Evolutionary conservation across 2,113 vertebrate genomes (phyloP).

Genomic region (Otocyon megalotis): DNA sequence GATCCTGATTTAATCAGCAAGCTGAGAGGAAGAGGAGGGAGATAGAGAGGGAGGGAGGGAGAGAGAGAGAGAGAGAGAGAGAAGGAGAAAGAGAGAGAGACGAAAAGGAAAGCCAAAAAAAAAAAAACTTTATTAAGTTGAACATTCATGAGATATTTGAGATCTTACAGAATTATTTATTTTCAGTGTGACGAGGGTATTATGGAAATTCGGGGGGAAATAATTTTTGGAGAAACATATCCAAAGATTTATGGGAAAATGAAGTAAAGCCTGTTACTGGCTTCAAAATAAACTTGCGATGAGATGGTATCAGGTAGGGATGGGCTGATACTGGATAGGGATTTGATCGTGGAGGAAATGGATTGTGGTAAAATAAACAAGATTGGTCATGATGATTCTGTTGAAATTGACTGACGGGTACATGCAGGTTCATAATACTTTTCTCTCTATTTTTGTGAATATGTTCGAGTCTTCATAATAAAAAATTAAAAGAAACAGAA

Average conservation of each 20-base stretch:
- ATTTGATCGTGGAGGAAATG: background rate
- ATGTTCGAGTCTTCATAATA: background rate
- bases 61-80: fast-evolving
- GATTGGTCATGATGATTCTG: background rate
- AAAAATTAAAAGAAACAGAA: background rate
- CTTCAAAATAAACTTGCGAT: background rate
- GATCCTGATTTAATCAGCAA: background rate
- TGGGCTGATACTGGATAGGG: background rate
- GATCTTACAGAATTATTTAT: background rate
- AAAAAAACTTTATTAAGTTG: background rate
- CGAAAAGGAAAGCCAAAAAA: background rate
- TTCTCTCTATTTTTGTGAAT: background rate
- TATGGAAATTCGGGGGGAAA: background rate
- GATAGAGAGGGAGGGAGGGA: no score
- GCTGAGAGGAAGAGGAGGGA: no score
- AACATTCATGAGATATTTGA: background rate
- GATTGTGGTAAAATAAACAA: background rate
- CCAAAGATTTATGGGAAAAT: background rate
- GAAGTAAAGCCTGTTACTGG: background rate
- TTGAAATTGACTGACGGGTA: background rate
- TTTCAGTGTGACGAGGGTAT: background rate
- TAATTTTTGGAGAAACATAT: background rate
- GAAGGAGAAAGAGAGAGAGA: background rate
- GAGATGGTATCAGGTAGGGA: no score
- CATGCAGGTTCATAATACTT: background rate